phyloP scores from a whole-genome alignment of 2,113 vertebrate genomes.

The Xiphophorus couchianus region DNA sequence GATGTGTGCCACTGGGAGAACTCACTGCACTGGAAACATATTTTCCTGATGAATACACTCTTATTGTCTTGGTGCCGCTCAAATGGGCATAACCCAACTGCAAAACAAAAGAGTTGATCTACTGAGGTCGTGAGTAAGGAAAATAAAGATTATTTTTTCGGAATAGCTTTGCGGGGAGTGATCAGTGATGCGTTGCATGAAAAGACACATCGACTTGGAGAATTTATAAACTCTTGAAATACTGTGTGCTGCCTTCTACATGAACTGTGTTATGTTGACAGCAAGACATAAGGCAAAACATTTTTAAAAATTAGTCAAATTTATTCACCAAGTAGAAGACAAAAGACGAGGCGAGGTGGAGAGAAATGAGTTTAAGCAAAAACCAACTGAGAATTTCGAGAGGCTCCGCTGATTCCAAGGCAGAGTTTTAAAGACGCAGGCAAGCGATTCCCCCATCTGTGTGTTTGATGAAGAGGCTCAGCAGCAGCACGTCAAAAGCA shows the following conservation, averaged over 20 bases:
- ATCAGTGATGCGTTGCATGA: slow-evolving; percentile 7
- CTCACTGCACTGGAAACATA: slow-evolving; percentile 19
- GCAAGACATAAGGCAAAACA: slow-evolving; percentile 1
- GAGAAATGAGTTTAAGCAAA: slow-evolving; percentile 20
- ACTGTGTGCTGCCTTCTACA: slow-evolving; percentile 4
- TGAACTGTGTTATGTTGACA: no score
- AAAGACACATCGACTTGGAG: slow-evolving; percentile 1
- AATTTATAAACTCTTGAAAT: neutral
- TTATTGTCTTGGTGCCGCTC: slow-evolving; percentile 21
- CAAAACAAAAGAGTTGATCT: slow-evolving; percentile 12
- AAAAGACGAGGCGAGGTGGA: neutral
- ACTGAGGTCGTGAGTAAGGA: slow-evolving; percentile 4
- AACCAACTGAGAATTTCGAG: slow-evolving; percentile 27
- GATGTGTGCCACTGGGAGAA: slow-evolving; percentile 14
- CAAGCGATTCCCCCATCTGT: slow-evolving; percentile 37
- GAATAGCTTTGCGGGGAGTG: neutral
- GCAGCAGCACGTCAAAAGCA: slow-evolving; percentile 27
- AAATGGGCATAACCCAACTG: slow-evolving; percentile 29
- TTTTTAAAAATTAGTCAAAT: slow-evolving; percentile 1
- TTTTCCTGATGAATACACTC: slow-evolving; percentile 15
- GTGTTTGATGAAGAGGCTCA: slow-evolving; percentile 40
- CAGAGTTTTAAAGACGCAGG: slow-evolving; percentile 10
- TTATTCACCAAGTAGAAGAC: slow-evolving; percentile 17
- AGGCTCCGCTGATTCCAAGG: slow-evolving; percentile 26
- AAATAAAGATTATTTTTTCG: slow-evolving; percentile 1